Conservation (phyloP, 2,113 vertebrate genomes). For the Myanophis thanlyinensis region DNA sequence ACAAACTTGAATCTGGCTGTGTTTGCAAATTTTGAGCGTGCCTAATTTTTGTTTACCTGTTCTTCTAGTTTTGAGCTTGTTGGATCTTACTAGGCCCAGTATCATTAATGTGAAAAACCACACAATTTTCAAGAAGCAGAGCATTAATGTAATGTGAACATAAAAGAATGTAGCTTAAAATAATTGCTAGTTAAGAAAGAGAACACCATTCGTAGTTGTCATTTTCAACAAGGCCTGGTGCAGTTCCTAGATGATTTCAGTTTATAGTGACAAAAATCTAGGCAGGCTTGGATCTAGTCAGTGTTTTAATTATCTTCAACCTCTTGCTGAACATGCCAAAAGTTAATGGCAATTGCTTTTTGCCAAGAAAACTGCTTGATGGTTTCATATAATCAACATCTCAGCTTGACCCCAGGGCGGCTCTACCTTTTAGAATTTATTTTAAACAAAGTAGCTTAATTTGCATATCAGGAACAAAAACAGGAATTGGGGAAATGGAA, state of each 20-base stretch:
- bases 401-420: no score
- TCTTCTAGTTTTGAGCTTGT: not conserved
- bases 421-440: not conserved
- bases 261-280: not conserved
- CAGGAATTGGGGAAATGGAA: not conserved
- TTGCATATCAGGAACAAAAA: not conserved
- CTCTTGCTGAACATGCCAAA: not conserved
- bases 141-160: not conserved
- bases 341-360: not conserved
- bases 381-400: not conserved
- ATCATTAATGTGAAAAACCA: not conserved
- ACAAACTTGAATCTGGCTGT: not conserved
- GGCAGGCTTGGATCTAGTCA: not conserved
- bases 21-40: not conserved
- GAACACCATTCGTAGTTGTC: not conserved
- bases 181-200: not conserved
- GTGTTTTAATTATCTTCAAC: not conserved
- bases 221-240: not conserved
- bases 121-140: not conserved
- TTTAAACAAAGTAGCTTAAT: not conserved
- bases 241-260: not conserved
- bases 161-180: not conserved
- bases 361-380: not conserved
- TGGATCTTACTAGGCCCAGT: not conserved
- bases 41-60: not conserved